Evolutionary conservation across 2,888 invertebrate genomes (phyloP).

Genomic region (Gymnocheta viridis): DNA sequence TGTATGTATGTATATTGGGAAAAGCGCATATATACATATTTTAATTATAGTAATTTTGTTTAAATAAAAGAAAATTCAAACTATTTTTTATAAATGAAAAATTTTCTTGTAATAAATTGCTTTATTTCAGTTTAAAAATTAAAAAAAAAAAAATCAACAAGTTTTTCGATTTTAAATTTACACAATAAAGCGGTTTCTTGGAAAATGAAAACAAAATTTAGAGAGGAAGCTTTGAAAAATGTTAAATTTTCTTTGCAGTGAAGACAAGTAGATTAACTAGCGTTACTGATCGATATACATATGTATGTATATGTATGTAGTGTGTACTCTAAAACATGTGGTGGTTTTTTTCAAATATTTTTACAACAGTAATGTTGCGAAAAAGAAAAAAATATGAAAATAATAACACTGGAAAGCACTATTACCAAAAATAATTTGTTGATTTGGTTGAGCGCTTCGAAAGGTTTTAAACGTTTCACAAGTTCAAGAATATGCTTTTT

Average conservation of each 20-base stretch:
- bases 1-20: neutral
- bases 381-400: no score
- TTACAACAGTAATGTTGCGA: no score
- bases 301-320: neutral
- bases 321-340: no score
- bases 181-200: neutral
- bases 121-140: neutral
- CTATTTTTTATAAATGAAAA: neutral
- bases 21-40: neutral
- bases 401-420: no score
- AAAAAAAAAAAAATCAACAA: neutral
- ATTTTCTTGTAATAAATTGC: conserved; percentile 4
- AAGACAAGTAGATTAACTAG: neutral
- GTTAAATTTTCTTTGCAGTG: neutral
- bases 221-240: neutral
- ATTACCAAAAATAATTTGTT: no score
- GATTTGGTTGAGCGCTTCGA: no score
- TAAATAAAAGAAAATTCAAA: conserved; percentile 1
- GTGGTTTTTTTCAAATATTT: no score
- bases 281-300: neutral
- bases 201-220: neutral
- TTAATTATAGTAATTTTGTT: conserved; percentile 36
- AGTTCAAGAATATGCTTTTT: no score
- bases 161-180: neutral
- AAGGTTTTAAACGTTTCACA: no score